These are phyloP conservation scores for Ricordea florida DNA, from an alignment of 92 coral and sea anemone genomes.

Conservation along the genomic window DNA sequence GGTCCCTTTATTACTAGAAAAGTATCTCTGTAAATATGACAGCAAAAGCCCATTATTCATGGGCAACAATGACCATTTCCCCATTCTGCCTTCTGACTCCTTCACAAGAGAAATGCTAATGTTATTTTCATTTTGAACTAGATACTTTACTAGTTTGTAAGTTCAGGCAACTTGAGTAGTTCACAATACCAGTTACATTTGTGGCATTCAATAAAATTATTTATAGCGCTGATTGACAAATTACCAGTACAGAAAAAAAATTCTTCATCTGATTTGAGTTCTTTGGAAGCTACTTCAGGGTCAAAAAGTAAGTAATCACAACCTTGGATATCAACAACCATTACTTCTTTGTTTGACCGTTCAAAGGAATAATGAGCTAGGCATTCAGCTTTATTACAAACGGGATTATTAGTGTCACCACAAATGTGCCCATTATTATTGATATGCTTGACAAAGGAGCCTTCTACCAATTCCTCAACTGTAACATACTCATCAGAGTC, in stretches of 20 bases:
- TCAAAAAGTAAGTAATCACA: conserved; percentile 43
- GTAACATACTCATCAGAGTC: conserved; percentile 43
- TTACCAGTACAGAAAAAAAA: conserved; percentile 48
- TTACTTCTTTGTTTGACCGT: conserved; percentile 40
- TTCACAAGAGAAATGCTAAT: no score
- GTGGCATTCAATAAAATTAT: conserved; percentile 14
- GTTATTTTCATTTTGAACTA: no score
- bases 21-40: no score
- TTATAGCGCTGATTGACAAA: conserved; percentile 26
- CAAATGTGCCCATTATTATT: conserved; percentile 43
- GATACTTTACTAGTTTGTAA: background rate
- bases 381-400: conserved; percentile 43
- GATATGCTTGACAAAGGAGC: conserved; percentile 47
- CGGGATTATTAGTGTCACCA: conserved; percentile 12
- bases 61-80: no score
- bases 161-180: background rate
- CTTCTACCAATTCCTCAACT: conserved; percentile 36
- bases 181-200: conserved; percentile 39
- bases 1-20: no score
- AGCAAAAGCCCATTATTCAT: no score
- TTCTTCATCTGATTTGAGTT: conserved; percentile 24
- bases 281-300: conserved; percentile 42
- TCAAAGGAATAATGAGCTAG: conserved; percentile 49
- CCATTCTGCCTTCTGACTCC: no score
- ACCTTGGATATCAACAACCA: conserved; percentile 48